A percentile compares a stretch with the other conserved stretches of the same genome.
Evolutionary conservation across 2,888 invertebrate species (phyloP).

Genomic region (Morpho helenor): DNA sequence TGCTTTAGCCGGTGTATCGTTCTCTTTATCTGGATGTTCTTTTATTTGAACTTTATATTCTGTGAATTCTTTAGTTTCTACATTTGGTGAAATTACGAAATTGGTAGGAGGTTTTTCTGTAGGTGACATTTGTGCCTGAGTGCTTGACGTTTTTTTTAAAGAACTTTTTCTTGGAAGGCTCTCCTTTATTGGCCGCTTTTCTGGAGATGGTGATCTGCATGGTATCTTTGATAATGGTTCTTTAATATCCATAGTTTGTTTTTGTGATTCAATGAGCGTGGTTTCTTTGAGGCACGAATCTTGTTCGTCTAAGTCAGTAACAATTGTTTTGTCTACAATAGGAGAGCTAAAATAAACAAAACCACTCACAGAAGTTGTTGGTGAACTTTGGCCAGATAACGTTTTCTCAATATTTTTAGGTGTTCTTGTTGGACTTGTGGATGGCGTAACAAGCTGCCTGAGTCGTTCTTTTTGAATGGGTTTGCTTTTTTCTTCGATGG

Average conservation of each 20-base stretch:
- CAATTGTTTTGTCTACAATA: slow-evolving; percentile 41
- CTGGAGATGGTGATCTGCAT: slow-evolving; percentile 61
- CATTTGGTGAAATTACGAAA: slow-evolving; percentile 58
- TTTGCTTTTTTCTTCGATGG: slow-evolving; percentile 49
- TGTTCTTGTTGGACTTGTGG: slow-evolving; percentile 70
- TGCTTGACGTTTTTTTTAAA: slow-evolving; percentile 58
- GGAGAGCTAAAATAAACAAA: slow-evolving; percentile 69
- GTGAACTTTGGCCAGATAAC: slow-evolving; percentile 70
- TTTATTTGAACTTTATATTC: slow-evolving; percentile 49
- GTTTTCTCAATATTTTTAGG: slow-evolving; percentile 50
- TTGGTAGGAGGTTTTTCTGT: slow-evolving; percentile 63
- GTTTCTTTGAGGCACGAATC: slow-evolving; percentile 35
- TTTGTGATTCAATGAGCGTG: slow-evolving; percentile 21
- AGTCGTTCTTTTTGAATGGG: slow-evolving; percentile 45
- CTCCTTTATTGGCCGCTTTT: slow-evolving; percentile 54
- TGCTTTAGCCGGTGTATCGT: slow-evolving; percentile 50
- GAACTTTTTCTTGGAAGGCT: slow-evolving; percentile 67
- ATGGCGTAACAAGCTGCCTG: slow-evolving; percentile 68
- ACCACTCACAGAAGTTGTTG: slow-evolving; percentile 77
- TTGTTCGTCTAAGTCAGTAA: slow-evolving; percentile 60
- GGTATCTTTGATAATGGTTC: slow-evolving; percentile 54
- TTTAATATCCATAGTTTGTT: slow-evolving; percentile 7
- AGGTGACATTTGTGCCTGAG: slow-evolving; percentile 39
- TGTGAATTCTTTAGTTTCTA: slow-evolving; percentile 41
- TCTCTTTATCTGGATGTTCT: slow-evolving; percentile 41